Percentiles rank a stretch among this genome's conserved stretches.
Conservation (phyloP, 1,140 invertebrate genomes). For the Rhynchophorus ferrugineus region DNA sequence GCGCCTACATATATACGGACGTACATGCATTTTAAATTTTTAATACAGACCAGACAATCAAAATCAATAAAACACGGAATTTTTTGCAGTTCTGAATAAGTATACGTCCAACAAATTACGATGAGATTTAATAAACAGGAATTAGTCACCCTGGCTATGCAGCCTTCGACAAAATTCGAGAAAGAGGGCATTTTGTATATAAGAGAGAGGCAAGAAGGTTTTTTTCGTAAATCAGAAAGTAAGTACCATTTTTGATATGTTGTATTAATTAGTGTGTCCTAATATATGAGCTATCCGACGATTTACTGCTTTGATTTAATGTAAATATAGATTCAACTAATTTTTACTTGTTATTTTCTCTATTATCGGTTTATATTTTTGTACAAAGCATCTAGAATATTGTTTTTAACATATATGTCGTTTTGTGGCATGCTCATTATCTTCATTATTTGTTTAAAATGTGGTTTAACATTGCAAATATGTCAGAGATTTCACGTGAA, state of each 20-base stretch:
- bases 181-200: conserved; percentile 84
- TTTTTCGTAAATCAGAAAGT: conserved; percentile 88
- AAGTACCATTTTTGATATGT: too few relatives aligned
- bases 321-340: too few relatives aligned
- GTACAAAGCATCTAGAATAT: too few relatives aligned
- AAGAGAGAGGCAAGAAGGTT: conserved; percentile 81
- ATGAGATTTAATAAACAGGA: conserved; percentile 92
- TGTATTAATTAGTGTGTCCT: too few relatives aligned
- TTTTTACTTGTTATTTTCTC: too few relatives aligned
- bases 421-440: neutral
- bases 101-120: neutral
- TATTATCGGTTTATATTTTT: too few relatives aligned
- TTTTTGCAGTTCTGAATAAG: neutral
- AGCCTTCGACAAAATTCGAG: conserved; percentile 82
- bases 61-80: neutral
- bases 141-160: conserved; percentile 71
- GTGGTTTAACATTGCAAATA: neutral
- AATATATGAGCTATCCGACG: too few relatives aligned
- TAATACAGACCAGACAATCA: neutral
- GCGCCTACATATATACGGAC: neutral
- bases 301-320: too few relatives aligned
- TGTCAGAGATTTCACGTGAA: too few relatives aligned
- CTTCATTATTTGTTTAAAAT: too few relatives aligned
- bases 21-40: neutral
- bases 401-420: too few relatives aligned